These are phyloP conservation scores for Pocillopora grandis DNA, from an alignment of 92 coral and sea anemone species.

Conservation along the genomic window DNA sequence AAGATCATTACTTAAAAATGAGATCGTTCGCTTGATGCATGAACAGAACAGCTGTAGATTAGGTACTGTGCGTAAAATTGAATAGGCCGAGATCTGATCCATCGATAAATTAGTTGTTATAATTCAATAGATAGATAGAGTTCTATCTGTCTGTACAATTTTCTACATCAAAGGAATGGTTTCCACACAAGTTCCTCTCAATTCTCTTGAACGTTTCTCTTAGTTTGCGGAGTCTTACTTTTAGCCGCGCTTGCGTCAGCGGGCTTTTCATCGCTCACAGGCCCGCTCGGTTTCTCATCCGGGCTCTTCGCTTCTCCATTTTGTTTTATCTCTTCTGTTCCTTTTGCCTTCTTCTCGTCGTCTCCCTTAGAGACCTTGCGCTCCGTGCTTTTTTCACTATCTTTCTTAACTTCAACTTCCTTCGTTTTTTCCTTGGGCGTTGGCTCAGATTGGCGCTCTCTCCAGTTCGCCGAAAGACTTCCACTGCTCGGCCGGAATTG, in stretches of 20 bases:
- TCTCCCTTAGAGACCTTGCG: constrained; percentile 34
- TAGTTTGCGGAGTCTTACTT: background rate
- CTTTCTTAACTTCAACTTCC: constrained; percentile 31
- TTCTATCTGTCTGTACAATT: constrained; percentile 37
- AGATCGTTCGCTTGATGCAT: no score
- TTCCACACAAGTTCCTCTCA: background rate
- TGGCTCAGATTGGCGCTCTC: constrained; percentile 48
- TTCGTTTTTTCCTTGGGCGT: constrained; percentile 23
- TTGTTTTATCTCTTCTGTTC: constrained; percentile 23
- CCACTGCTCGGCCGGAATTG: constrained; percentile 74
- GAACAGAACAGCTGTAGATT: background rate
- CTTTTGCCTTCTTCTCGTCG: constrained; percentile 36
- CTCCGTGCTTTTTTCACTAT: constrained; percentile 21
- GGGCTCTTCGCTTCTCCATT: constrained; percentile 39
- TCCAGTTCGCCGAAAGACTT: constrained; percentile 83
- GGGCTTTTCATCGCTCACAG: constrained; percentile 39
- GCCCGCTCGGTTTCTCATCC: constrained; percentile 31
- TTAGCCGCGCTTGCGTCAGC: constrained; percentile 1
- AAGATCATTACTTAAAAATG: no score
- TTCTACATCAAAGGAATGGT: constrained; percentile 9
- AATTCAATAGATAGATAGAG: constrained; percentile 19
- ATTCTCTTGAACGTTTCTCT: background rate
- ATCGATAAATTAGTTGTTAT: constrained; percentile 35
- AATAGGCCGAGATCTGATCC: constrained; percentile 32
- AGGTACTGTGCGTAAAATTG: background rate